phyloP scores from a whole-genome alignment of 2,113 vertebrate genomes.

The Melanocharis versteri region DNA sequence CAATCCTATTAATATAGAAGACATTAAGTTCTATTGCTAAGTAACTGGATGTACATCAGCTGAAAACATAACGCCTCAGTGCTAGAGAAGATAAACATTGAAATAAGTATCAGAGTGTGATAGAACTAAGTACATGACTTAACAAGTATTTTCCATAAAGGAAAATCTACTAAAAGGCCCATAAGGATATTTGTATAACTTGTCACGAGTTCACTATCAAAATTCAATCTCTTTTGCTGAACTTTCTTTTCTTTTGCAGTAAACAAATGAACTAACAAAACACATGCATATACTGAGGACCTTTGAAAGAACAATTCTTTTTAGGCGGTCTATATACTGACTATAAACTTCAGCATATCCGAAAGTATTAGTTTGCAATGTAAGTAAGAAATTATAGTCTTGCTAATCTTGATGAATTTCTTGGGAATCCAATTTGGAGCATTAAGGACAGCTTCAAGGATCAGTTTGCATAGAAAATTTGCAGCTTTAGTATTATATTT shows the following conservation, averaged over 20 bases:
- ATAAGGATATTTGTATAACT: not conserved
- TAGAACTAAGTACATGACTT: not conserved
- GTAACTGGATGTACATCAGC: conserved; percentile 23
- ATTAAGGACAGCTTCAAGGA: not conserved
- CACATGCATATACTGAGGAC: not conserved
- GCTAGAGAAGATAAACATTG: not conserved
- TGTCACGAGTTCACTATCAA: not conserved
- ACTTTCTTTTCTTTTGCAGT: not conserved
- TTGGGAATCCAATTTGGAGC: not conserved
- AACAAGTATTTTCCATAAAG: not conserved
- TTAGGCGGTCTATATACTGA: not conserved
- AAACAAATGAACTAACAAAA: not conserved
- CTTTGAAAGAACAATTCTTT: not conserved
- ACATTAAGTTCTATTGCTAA: conserved; percentile 39
- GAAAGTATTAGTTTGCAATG: not conserved
- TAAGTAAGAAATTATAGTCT: not conserved
- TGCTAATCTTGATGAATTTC: not conserved
- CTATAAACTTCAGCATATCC: not conserved
- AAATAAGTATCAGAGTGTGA: not conserved
- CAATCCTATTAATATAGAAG: conserved; percentile 1
- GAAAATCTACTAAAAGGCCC: not conserved
- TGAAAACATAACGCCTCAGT: not conserved
- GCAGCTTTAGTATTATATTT: not conserved
- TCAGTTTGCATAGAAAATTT: not conserved
- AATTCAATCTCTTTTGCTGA: not conserved